phyloP scores from a whole-genome alignment of 2,888 invertebrate species.

The Agrypnus murinus region DNA sequence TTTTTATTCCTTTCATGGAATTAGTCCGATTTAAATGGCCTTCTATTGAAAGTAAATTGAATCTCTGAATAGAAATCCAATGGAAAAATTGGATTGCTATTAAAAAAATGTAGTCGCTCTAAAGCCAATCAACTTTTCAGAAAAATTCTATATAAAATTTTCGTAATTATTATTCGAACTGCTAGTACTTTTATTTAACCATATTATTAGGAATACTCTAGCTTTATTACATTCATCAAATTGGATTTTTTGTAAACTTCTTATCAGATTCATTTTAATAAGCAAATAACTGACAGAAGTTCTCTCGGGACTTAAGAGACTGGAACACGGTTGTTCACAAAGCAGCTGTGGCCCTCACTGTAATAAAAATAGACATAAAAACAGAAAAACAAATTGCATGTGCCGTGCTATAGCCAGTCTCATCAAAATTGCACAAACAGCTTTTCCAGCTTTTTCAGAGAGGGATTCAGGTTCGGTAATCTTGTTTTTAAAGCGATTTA shows the following conservation, averaged over 20 bases:
- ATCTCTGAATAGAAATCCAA: slow-evolving; percentile 46
- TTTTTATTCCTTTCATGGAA: slow-evolving; percentile 61
- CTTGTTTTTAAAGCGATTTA: slow-evolving; percentile 13
- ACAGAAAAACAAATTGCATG: slow-evolving; percentile 62
- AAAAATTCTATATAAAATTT: too few relatives aligned
- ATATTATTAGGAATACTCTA: too few relatives aligned
- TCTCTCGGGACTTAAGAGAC: slow-evolving; percentile 27
- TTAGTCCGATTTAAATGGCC: slow-evolving; percentile 58
- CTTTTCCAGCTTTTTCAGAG: slow-evolving; percentile 28
- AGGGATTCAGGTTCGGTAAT: slow-evolving; percentile 16
- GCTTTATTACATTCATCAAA: neutral
- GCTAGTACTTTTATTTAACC: too few relatives aligned
- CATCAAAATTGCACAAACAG: slow-evolving; percentile 57
- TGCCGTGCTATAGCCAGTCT: slow-evolving; percentile 54
- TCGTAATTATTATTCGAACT: too few relatives aligned
- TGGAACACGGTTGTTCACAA: slow-evolving; percentile 43
- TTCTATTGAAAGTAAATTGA: slow-evolving; percentile 61
- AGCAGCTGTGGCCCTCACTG: slow-evolving; percentile 60
- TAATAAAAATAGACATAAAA: slow-evolving; percentile 64
- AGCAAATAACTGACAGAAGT: slow-evolving; percentile 36
- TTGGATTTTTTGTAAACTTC: slow-evolving; percentile 28
- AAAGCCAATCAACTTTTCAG: neutral
- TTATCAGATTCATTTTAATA: slow-evolving; percentile 42
- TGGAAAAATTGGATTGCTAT: slow-evolving; percentile 4
- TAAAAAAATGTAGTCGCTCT: slow-evolving; percentile 9